phyloP scores from a whole-genome alignment of 1,140 invertebrate genomes.

The Camponotus vicinus region DNA sequence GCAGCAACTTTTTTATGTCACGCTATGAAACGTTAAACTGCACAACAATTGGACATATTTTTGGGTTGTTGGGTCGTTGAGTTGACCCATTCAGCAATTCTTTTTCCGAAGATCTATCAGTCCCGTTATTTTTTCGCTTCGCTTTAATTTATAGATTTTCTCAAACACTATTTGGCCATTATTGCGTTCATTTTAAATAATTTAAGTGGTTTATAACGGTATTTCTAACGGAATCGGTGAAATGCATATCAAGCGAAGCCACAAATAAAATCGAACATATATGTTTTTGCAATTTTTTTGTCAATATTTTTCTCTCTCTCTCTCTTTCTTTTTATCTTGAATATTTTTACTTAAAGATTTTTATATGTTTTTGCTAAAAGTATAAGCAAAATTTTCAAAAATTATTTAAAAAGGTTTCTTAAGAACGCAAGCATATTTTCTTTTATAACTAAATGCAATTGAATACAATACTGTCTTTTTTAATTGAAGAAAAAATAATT shows the following conservation, averaged over 20 bases:
- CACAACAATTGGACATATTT: conserved; percentile 22
- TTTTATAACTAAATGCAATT: background rate
- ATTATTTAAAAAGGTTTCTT: background rate
- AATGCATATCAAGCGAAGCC: background rate
- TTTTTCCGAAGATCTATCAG: conserved; percentile 77
- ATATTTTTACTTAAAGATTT: no score
- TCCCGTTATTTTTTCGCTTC: conserved; percentile 65
- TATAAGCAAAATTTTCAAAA: no score
- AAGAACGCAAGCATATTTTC: background rate
- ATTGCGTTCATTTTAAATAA: background rate
- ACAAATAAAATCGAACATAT: background rate
- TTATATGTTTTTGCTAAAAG: no score
- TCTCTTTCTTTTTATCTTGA: background rate
- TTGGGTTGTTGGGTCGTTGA: background rate
- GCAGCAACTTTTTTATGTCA: background rate
- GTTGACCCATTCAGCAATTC: background rate
- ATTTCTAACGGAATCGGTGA: background rate
- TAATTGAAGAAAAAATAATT: no score
- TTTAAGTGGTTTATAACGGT: background rate
- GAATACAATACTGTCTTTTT: background rate
- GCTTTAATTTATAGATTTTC: conserved; percentile 72
- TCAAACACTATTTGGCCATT: background rate
- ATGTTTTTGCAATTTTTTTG: background rate
- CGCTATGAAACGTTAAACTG: conserved; percentile 25
- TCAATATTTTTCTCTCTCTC: no score